Evolutionary conservation across 2,797 vertebrate genomes (phyloP).

Genomic region (Ambastaia sidthimunki): DNA sequence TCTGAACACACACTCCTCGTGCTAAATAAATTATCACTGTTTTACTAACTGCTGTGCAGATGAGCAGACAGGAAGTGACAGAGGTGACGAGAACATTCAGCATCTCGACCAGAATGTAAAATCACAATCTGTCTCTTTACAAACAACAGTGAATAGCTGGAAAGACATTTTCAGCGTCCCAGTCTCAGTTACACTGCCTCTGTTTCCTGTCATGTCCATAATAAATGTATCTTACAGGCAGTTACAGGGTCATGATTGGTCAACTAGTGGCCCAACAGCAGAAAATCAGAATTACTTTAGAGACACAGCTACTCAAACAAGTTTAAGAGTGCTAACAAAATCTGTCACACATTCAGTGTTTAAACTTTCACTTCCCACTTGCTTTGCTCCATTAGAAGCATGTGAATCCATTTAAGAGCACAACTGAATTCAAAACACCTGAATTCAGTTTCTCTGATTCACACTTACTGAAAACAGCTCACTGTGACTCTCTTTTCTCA

Average conservation of each 20-base stretch:
- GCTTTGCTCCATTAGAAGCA: too few species aligned
- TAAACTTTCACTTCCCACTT: too few species aligned
- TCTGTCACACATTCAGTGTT: too few species aligned
- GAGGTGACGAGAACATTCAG: slow-evolving; percentile 90
- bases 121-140: not conserved
- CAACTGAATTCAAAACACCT: too few species aligned
- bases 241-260: too few species aligned
- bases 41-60: slow-evolving; percentile 80
- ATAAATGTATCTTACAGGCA: too few species aligned
- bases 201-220: not conserved
- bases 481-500: slow-evolving; percentile 61
- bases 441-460: not conserved
- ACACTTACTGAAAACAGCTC: not conserved
- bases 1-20: slow-evolving; percentile 16
- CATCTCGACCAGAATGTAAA: slow-evolving; percentile 4
- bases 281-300: too few species aligned
- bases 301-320: too few species aligned
- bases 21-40: slow-evolving; percentile 74
- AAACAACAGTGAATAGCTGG: too few species aligned
- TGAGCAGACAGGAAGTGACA: slow-evolving; percentile 93
- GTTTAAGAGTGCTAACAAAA: too few species aligned
- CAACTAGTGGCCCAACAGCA: too few species aligned
- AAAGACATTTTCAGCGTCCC: not conserved
- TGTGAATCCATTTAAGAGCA: too few species aligned
- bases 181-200: not conserved